phyloP scores from a whole-genome alignment of 23 tunicate genomes.

The Styela clava region DNA sequence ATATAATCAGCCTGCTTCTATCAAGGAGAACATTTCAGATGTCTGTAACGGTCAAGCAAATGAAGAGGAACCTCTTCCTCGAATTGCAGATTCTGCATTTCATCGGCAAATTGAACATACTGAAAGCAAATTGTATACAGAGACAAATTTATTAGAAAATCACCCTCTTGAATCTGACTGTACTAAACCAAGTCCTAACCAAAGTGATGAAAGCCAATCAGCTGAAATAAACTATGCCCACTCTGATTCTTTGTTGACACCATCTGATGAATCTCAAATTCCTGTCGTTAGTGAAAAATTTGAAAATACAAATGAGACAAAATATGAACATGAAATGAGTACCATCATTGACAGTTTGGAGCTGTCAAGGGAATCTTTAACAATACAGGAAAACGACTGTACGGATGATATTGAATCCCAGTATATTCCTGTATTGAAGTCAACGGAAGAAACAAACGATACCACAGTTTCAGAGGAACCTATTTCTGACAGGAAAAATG shows the following conservation, averaged over 20 bases:
- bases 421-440: neutral
- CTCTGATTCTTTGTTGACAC: no score
- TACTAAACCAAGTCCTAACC: no score
- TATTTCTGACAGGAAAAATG: conserved; percentile 9
- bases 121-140: neutral
- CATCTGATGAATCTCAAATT: neutral
- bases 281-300: neutral
- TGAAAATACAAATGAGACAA: neutral
- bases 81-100: no score
- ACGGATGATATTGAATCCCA: neutral
- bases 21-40: no score
- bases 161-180: no score
- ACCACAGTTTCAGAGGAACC: neutral
- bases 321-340: neutral
- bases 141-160: neutral
- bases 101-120: neutral
- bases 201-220: no score
- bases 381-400: neutral
- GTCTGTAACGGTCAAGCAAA: no score
- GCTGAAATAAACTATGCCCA: no score
- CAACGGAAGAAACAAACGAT: neutral
- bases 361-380: neutral
- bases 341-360: neutral
- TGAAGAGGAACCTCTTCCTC: no score
- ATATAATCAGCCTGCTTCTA: neutral